Evolutionary conservation across 1,140 invertebrate species (phyloP).

Genomic region (Drosophila bocki): DNA sequence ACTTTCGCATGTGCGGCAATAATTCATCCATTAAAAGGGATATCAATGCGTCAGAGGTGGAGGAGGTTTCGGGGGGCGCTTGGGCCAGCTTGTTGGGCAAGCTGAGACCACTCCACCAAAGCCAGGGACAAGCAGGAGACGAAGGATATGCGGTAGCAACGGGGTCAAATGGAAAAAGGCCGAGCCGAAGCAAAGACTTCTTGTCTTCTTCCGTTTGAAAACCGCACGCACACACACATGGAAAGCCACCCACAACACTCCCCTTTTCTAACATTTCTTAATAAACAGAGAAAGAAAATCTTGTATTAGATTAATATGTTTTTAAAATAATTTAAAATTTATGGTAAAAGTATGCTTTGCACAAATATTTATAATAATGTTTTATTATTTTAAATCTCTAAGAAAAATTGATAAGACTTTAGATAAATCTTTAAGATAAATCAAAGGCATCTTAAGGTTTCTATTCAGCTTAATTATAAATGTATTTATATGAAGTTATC

Average conservation of each 20-base stretch:
- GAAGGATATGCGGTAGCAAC: conserved; percentile 40
- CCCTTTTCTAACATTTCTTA: conserved; percentile 32
- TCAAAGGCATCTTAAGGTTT: not conserved
- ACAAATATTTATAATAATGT: too few relatives aligned
- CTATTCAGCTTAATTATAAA: not conserved
- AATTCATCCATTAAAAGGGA: conserved; percentile 85
- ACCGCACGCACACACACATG: conserved; percentile 63
- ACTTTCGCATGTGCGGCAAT: conserved; percentile 85
- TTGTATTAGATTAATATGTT: not conserved
- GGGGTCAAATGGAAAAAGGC: conserved; percentile 81
- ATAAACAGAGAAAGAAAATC: conserved; percentile 11
- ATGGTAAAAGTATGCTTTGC: too few relatives aligned
- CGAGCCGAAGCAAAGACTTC: conserved; percentile 39
- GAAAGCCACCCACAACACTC: conserved; percentile 5
- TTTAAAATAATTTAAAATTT: not conserved
- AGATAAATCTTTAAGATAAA: too few relatives aligned
- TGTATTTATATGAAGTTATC: not conserved
- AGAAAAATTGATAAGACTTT: too few relatives aligned
- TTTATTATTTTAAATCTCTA: not conserved
- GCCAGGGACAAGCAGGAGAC: conserved; percentile 7
- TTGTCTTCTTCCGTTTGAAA: conserved; percentile 78
- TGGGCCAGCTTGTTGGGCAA: conserved; percentile 13
- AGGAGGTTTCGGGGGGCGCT: not conserved
- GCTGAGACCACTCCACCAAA: conserved; percentile 27
- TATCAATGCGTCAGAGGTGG: conserved; percentile 75